Conservation (phyloP, 1,140 invertebrate species). For the Pinna nobilis region DNA sequence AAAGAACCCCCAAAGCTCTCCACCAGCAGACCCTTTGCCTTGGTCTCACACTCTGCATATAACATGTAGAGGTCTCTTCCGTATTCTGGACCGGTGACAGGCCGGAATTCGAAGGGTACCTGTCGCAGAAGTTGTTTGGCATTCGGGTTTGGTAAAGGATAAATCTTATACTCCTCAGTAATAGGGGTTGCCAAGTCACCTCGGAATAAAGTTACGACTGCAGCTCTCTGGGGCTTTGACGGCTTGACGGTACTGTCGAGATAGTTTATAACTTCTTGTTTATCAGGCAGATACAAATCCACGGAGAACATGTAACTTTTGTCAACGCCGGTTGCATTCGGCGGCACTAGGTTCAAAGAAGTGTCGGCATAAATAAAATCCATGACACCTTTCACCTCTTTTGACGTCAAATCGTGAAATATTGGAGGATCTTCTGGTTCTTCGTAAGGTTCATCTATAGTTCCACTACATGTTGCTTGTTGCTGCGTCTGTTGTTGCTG, state of each 20-base stretch:
- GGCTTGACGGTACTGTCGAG: slow-evolving; percentile 37
- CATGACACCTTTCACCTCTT: background rate
- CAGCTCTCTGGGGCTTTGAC: slow-evolving; percentile 45
- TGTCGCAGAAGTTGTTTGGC: slow-evolving; percentile 21
- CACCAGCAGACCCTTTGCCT: slow-evolving; percentile 33
- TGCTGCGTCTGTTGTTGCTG: background rate
- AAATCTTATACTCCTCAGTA: slow-evolving; percentile 58
- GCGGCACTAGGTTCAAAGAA: too few relatives aligned
- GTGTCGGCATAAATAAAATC: background rate
- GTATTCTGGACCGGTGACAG: slow-evolving; percentile 51
- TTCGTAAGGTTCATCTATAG: too few relatives aligned
- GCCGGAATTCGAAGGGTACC: slow-evolving; percentile 52
- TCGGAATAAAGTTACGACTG: slow-evolving; percentile 54
- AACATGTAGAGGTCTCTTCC: slow-evolving; percentile 23
- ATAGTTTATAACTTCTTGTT: slow-evolving; percentile 47
- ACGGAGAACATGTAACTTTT: slow-evolving; percentile 3
- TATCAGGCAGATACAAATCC: slow-evolving; percentile 50
- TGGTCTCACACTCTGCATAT: slow-evolving; percentile 16
- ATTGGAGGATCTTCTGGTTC: background rate
- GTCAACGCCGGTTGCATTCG: too few relatives aligned
- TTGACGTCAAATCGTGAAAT: background rate
- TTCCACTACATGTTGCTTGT: too few relatives aligned
- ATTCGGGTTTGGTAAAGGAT: slow-evolving; percentile 47
- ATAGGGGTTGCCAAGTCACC: slow-evolving; percentile 46
- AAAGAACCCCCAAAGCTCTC: slow-evolving; percentile 54